Percentiles rank a stretch among this genome's conserved stretches.
Conservation (phyloP, 1,140 invertebrate genomes). For the Heliconius eleuchia region DNA sequence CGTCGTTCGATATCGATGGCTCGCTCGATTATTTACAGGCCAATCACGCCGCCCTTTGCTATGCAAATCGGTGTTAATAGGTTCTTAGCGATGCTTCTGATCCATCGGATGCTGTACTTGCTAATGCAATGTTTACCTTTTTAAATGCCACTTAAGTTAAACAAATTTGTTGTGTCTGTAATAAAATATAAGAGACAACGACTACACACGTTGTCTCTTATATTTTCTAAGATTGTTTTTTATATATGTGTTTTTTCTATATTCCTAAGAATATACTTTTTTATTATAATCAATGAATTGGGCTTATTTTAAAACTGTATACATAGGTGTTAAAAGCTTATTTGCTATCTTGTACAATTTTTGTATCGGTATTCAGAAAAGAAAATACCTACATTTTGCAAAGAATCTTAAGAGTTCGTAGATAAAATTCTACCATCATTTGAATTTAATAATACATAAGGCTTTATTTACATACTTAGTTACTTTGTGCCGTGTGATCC, state of each 20-base stretch:
- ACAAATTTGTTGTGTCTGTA: background rate
- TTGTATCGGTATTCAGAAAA: no score
- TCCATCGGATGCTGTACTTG: slow-evolving; percentile 11
- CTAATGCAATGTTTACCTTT: background rate
- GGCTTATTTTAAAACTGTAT: no score
- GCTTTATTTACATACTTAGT: no score
- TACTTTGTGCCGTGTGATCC: no score
- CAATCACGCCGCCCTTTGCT: slow-evolving; percentile 43
- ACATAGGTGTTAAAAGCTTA: no score
- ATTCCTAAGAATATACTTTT: background rate
- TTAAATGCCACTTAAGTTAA: background rate
- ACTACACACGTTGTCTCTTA: background rate
- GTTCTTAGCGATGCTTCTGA: slow-evolving; percentile 24
- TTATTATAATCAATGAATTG: background rate
- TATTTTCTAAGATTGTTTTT: background rate
- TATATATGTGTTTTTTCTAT: background rate
- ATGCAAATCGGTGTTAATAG: slow-evolving; percentile 44
- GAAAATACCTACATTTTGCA: no score
- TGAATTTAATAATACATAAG: no score
- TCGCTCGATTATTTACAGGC: slow-evolving; percentile 45
- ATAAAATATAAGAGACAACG: no score
- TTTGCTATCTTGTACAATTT: no score
- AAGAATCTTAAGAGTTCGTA: no score
- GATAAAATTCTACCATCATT: no score
- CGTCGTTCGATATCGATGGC: slow-evolving; percentile 36